A percentile compares a stretch with the other conserved stretches of the same genome.
Conservation (phyloP, 2,888 invertebrate species). For the Anagyrus pseudococci region DNA sequence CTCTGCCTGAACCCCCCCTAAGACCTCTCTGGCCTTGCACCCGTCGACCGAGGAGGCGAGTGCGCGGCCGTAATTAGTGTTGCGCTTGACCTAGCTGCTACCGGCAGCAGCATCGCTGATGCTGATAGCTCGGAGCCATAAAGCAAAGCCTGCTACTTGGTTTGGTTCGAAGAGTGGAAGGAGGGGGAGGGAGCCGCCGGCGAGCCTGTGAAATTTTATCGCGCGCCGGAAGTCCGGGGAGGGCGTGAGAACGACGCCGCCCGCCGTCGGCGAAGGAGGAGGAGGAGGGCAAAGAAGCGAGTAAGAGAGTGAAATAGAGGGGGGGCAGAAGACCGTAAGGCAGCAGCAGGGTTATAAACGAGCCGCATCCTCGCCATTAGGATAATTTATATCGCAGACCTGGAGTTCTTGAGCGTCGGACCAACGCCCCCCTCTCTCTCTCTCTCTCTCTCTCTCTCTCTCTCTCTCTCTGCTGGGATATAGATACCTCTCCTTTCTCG, state of each 20-base stretch:
- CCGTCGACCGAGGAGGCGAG: background rate
- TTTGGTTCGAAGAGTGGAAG: background rate
- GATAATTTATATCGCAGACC: conserved; percentile 30
- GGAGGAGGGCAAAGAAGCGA: too few species aligned
- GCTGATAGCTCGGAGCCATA: conserved; percentile 33
- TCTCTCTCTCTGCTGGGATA: too few species aligned
- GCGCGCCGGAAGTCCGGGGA: conserved; percentile 29
- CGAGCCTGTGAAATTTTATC: conserved; percentile 35
- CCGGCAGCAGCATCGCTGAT: conserved; percentile 10
- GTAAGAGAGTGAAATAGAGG: too few species aligned
- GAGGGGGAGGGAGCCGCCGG: background rate
- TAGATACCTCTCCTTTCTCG: too few species aligned
- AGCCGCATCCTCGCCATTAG: conserved; percentile 38
- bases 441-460: too few species aligned
- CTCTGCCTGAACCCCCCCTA: conserved; percentile 2
- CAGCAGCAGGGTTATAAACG: conserved; percentile 32
- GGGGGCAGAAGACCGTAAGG: conserved; percentile 15
- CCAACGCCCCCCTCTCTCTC: too few species aligned
- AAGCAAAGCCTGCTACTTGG: conserved; percentile 22
- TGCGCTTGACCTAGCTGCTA: conserved; percentile 22
- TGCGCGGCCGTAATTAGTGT: conserved; percentile 29
- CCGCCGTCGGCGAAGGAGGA: too few species aligned
- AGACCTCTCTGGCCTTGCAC: background rate
- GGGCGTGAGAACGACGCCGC: background rate
- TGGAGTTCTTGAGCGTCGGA: background rate